These are phyloP conservation scores for Rachycentron canadum DNA, from an alignment of 2,797 vertebrate species.

Conservation along the genomic window DNA sequence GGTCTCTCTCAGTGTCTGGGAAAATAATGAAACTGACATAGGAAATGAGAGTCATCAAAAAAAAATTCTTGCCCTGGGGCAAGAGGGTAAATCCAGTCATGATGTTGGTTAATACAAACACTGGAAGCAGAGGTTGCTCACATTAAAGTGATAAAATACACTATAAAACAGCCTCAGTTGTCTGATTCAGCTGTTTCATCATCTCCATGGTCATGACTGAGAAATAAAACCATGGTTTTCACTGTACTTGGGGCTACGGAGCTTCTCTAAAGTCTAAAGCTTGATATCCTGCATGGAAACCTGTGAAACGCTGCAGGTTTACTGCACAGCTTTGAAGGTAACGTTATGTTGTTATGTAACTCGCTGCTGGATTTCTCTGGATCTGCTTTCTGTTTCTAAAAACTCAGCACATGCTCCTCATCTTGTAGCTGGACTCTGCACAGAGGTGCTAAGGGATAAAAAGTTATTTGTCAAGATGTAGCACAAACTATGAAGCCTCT, in stretches of 20 bases:
- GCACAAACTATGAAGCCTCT: neutral
- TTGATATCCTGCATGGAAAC: neutral
- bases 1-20: neutral
- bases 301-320: too few species aligned
- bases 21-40: neutral
- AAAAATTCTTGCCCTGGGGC: too few species aligned
- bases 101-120: neutral
- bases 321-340: too few species aligned
- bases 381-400: too few species aligned
- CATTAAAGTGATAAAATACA: neutral
- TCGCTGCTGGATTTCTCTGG: neutral
- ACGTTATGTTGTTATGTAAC: neutral
- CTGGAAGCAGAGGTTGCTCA: neutral
- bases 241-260: too few species aligned
- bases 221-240: too few species aligned
- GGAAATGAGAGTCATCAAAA: neutral
- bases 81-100: neutral
- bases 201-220: too few species aligned
- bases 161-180: too few species aligned
- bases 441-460: neutral
- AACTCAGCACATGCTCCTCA: neutral
- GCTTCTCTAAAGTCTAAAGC: too few species aligned
- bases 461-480: too few species aligned
- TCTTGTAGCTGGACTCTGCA: neutral
- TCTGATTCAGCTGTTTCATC: too few species aligned